Base-by-base conservation (phyloP, 2,797 vertebrate species). In the Hapalemur alaotrensis region DNA sequence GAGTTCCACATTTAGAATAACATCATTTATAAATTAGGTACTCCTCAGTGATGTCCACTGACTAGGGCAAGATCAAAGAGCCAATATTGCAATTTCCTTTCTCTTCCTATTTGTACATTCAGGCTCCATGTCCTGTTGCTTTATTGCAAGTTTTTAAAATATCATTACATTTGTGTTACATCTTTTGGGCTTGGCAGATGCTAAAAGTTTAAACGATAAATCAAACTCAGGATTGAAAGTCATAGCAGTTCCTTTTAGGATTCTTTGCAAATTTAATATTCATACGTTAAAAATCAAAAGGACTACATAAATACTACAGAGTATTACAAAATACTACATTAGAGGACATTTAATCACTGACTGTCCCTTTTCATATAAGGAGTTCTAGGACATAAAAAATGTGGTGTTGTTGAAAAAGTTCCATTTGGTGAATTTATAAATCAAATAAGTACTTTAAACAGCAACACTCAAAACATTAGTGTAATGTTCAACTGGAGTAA, bases 31-130 rank as follows among this genome's bases (percentile, higher is more conserved):
- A 89, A 95, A 98, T 89, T 95, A 95, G 67, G 67, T 79, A 46
- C 91, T 96, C 95, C 93, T 93, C 63, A 84, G 93, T 81, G 93
- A 95, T 94, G 95, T 72, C 28, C 57, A 89, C 81, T 0, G 32
- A 94, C 91, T 95, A 57, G 95, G 76, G 17, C n/a, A 82, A 88
- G 97, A 97, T 97, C 97, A 97, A 96, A 98, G 97, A 92, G 96
- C 14, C 79, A 78, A 69, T 0, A 4, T 1, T 61, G 54, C 22
- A 6, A 57, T 93, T 87, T 67, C 59, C 78, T 81, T 61, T 48
- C 14, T 46, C 12, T 95, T 59, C 22, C 32, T 65, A 43, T 80
- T 50, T 81, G 32, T 15, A 89, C 41, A 89, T 7, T 43, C 50
- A 41, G 59, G 50, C 7, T 50, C 25, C 14, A 1, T 11, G 50